Evolutionary conservation across 2,888 invertebrate species (phyloP).

Genomic region (Drosophila kuntzei): DNA sequence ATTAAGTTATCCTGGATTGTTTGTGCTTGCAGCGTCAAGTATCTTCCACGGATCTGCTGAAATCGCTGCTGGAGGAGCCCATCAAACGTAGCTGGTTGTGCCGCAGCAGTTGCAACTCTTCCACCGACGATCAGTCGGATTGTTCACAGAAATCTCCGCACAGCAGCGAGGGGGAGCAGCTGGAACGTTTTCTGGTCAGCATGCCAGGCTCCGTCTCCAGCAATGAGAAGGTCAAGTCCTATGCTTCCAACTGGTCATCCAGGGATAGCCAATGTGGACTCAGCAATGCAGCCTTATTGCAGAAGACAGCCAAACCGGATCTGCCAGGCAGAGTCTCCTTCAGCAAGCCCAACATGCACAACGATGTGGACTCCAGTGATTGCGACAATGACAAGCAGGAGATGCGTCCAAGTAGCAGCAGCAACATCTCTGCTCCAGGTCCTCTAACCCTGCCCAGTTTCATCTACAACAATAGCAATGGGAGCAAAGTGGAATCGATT

Average conservation of each 20-base stretch:
- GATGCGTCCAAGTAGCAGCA: constrained; percentile 25
- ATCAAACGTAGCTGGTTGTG: constrained; percentile 86
- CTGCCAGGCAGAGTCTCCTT: constrained; percentile 85
- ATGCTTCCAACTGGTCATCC: constrained; percentile 43
- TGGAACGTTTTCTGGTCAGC: constrained; percentile 66
- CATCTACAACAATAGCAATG: constrained; percentile 20
- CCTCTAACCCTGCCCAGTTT: constrained; percentile 66
- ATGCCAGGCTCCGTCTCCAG: constrained; percentile 47
- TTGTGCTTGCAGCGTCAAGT: constrained; percentile 57
- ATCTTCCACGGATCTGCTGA: constrained; percentile 84
- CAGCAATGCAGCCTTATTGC: constrained; percentile 52
- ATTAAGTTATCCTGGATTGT: background rate
- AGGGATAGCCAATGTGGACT: constrained; percentile 30
- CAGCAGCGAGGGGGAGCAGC: constrained; percentile 75
- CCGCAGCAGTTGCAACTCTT: constrained; percentile 74
- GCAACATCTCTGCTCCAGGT: constrained; percentile 78
- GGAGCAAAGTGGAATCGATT: constrained; percentile 36
- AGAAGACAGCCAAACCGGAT: constrained; percentile 80
- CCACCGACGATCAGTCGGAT: constrained; percentile 79
- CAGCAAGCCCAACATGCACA: constrained; percentile 72
- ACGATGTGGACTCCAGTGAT: constrained; percentile 82
- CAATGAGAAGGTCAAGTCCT: constrained; percentile 49
- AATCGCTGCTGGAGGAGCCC: constrained; percentile 84
- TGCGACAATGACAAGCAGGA: constrained; percentile 83
- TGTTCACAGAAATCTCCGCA: constrained; percentile 64